Base-by-base conservation (phyloP, 2,888 invertebrate species). In the Drosophila tanythrix region DNA sequence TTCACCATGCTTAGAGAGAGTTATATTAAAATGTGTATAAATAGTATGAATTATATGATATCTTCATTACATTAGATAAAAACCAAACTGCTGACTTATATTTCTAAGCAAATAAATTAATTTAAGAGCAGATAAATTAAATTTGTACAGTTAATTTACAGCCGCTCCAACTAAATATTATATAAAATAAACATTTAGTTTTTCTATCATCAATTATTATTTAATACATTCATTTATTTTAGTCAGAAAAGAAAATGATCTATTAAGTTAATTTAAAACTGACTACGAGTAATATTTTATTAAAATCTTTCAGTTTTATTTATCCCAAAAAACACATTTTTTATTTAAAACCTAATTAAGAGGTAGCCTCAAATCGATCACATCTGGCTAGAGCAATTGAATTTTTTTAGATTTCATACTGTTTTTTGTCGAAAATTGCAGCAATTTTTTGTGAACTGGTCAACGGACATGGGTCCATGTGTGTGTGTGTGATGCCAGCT, bases 391-490 rank as follows among this genome's bases (percentile, higher is more conserved):
- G 2, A 21, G 21, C 18, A 43, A 7, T 43, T 52, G 35, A 36
- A 50, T 66, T 68, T 53, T n/a, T 56, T 27, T 29, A 25, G 56
- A 29, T n/a, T n/a, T 13, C 11, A 18, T 43, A 2, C 4, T 27
- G 36, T 52, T 58, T 21, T 65, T 61, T 51, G 33, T 38, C 18
- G 29, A 66, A 77, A 74, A 58, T 70, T 70, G 60, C 63, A 70
- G 43, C 55, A 60, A 63, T 69, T 83, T 79, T 76, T 81, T 79
- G 64, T 66, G 31, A 35, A 64, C 53, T 79, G 71, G 74, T 67
- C 74, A 76, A 70, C 70, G 81, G 60, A 81, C 70, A 81, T 64
- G 76, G 83, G 57, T 71, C 59, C 74, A 76, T 76, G 72, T 36
- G 43, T 25, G 40, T 64, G 55, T 62, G 70, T 66, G 70, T 38